Conservation (phyloP, 2,888 invertebrate species). For the Pandemis corylana region DNA sequence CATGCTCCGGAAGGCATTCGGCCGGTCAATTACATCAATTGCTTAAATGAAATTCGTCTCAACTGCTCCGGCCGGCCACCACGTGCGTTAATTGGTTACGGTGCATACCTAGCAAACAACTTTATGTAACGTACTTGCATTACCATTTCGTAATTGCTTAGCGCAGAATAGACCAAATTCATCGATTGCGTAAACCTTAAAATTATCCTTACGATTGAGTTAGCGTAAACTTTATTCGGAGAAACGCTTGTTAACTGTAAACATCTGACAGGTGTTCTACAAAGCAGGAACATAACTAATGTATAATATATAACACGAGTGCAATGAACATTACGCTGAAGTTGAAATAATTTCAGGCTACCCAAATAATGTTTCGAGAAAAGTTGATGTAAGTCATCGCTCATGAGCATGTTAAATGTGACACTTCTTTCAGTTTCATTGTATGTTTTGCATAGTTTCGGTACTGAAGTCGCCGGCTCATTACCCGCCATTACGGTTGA, state of each 20-base stretch:
- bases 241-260: conserved; percentile 1
- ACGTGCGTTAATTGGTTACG: conserved; percentile 80
- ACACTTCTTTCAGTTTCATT: neutral
- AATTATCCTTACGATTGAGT: conserved; percentile 27
- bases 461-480: conserved; percentile 14
- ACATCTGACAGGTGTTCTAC: conserved; percentile 30
- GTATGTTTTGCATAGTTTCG: neutral
- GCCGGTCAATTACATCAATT: conserved; percentile 81
- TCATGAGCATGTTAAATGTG: neutral
- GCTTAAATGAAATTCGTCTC: conserved; percentile 82
- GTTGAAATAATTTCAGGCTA: neutral
- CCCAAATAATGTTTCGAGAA: neutral
- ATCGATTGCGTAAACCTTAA: conserved; percentile 18
- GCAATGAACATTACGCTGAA: conserved; percentile 4
- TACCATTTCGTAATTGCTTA: conserved; percentile 31
- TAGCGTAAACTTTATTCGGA: conserved; percentile 8
- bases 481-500: conserved; percentile 46
- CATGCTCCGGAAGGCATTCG: conserved; percentile 75
- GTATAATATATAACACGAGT: neutral
- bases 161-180: conserved; percentile 25
- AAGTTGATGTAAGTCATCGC: neutral
- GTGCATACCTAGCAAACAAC: conserved; percentile 79
- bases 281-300: conserved; percentile 6
- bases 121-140: conserved; percentile 37
- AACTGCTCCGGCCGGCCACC: conserved; percentile 53